Base-by-base conservation (phyloP, 64 coral and sea anemone genomes). In the Dendronephthya gigantea region DNA sequence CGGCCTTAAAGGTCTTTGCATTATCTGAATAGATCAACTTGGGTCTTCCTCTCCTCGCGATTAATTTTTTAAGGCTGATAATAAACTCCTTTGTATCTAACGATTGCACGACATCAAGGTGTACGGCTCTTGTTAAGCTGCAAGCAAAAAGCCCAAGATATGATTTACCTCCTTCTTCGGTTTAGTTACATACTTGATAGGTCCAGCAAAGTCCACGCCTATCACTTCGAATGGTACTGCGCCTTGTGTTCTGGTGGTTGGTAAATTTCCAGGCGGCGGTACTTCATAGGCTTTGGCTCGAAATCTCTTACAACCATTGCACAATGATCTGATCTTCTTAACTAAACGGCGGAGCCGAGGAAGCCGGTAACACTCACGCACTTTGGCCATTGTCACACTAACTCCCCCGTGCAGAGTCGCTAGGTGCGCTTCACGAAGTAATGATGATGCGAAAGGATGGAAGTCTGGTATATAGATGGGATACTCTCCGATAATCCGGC, bases 301-400 rank as follows among this genome's bases (percentile, higher is more conserved):
- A 50, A 83, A 87, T 82, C 84, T 47, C 38, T 90, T 81, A 84
- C 89, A 90, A 23, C 89, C 70, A 59, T 90, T 50, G 70, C 89
- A 90, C 49, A 39, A 52, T 79, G 19, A 49, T 81, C 70, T 29
- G n/a, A 90, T 50, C 82, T 87, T 88, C 90, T 88, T 87, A 48
- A 83, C 85, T 13, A 87, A 68, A 8, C 66, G 74, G 30, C 85
- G 40, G 23, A 91, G 75, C 39, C 82, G 49, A 40, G 90, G 86
- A 43, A 91, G 56, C 85, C 85, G 84, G 82, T 84, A 91, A 25
- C 68, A 10, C 17, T 76, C 83, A 37, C 52, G 40, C 8, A 88
- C 86, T 52, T 82, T 82, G 23, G 28, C 72, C 74, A 82, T 88
- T 15, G 86, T 88, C 30, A 88, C 13, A 25, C 40, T 23, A 6